Evolutionary conservation across 2,113 vertebrate species (phyloP).

Genomic region (Apodemus sylvaticus): DNA sequence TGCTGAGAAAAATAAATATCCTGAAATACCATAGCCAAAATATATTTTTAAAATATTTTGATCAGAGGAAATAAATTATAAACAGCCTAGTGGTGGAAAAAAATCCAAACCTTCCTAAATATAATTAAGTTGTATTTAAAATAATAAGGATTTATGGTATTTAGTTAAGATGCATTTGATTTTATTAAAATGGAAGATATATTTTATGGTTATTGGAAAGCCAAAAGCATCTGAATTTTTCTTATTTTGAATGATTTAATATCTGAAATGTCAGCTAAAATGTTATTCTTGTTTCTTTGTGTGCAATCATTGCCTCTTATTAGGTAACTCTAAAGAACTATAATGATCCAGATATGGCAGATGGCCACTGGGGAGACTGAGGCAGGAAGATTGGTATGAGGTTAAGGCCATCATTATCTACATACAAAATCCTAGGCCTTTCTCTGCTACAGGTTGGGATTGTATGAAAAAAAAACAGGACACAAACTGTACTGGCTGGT

Average conservation of each 20-base stretch:
- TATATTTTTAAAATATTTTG: slow-evolving; percentile 68
- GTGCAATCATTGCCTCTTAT: neutral
- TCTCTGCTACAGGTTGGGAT: neutral
- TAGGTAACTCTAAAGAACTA: neutral
- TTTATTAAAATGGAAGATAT: slow-evolving; percentile 48
- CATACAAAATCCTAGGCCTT: neutral
- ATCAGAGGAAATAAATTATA: slow-evolving; percentile 52
- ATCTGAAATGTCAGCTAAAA: slow-evolving; percentile 54
- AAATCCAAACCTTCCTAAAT: slow-evolving; percentile 38
- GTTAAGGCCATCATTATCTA: neutral
- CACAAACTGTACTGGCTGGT: no score
- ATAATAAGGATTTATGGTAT: slow-evolving; percentile 12
- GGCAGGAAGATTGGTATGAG: neutral
- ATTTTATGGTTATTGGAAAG: slow-evolving; percentile 34
- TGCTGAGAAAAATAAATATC: slow-evolving; percentile 57
- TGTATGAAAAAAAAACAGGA: neutral
- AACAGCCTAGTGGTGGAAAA: slow-evolving; percentile 7
- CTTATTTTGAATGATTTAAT: slow-evolving; percentile 41
- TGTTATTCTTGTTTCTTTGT: slow-evolving; percentile 10
- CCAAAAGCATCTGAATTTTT: neutral
- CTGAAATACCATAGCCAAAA: slow-evolving; percentile 54
- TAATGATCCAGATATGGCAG: neutral
- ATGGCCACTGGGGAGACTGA: neutral
- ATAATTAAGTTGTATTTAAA: slow-evolving; percentile 32
- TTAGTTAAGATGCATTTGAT: slow-evolving; percentile 33